These are phyloP conservation scores for Parazoanthus swiftii DNA, from an alignment of 92 coral and sea anemone genomes.

Conservation along the genomic window DNA sequence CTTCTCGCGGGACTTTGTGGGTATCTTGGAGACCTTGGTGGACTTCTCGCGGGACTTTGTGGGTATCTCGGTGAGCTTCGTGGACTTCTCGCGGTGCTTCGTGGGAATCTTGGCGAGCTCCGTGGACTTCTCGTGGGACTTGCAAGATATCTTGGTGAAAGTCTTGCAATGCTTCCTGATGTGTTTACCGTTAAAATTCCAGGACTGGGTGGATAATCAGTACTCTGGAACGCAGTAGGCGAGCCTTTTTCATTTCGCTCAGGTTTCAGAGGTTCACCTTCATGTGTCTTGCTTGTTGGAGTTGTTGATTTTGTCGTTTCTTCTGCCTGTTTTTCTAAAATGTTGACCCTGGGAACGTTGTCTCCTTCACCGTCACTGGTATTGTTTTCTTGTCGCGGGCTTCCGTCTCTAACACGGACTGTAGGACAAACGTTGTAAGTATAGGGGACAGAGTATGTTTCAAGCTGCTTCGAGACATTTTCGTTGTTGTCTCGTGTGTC, in stretches of 20 bases:
- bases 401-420: neutral
- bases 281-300: too few relatives aligned
- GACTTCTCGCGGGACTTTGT: neutral
- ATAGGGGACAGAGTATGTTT: neutral
- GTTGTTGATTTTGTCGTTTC: too few relatives aligned
- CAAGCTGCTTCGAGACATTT: neutral
- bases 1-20: conserved; percentile 2
- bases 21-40: neutral
- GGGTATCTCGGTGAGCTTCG: neutral
- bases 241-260: too few relatives aligned
- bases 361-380: too few relatives aligned
- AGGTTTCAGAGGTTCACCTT: too few relatives aligned
- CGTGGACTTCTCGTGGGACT: neutral
- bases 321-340: too few relatives aligned
- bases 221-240: neutral
- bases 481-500: neutral
- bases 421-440: conserved; percentile 7
- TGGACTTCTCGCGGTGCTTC: too few relatives aligned
- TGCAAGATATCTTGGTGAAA: neutral
- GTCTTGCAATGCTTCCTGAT: neutral
- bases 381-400: too few relatives aligned
- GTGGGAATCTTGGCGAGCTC: too few relatives aligned
- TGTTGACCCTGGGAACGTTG: too few relatives aligned
- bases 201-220: neutral
- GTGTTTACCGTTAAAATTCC: neutral